Evolutionary conservation across 92 coral and sea anemone species (phyloP), one percentile per base, ranked within the genome.

Genomic region (Heliopora coerulea): DNA sequence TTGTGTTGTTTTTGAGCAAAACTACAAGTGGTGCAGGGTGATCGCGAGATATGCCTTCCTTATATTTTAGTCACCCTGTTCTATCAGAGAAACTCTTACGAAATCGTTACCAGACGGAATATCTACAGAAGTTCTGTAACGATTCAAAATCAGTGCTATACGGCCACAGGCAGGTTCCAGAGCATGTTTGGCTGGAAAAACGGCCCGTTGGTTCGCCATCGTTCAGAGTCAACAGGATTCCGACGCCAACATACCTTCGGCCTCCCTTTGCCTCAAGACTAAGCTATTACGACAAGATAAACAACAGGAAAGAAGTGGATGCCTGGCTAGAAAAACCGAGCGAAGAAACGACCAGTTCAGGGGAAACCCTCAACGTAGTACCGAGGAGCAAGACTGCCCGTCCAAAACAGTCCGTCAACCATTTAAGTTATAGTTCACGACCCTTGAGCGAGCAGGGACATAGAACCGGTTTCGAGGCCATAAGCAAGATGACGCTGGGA

Each of bases 201-300:
- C 79, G 86, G 25, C 62, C 81, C 3, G 65, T 69, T n/a, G 58
- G 62, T 3, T 46, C 72, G 11, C 46, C 68, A 3, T 48, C 80
- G 24, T 54, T 61, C 59, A 54, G 72, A 17, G 58, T 62, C 19
- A 81, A 58, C 7, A 59, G 40, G 35, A 73, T 68, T 11, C 62
- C 74, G 63, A 37, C 32, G 41, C 78, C 85, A 13, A 82, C 93
- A 12, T 65, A 82, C 59, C 73, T 88, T 32, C 64, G 84, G 14
- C 81, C 93, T 18, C 93, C 93, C 8, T 88, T 66, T 48, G 93
- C 87, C 0, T 84, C 89, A n/a, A 62, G 84, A 39, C 80, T 83
- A 58, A 75, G 82, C 27, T 82, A 75, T 39, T 88, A 88, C 70
- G 72, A 83, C 21, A 35, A 28, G 11, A 41, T 41, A 12, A 17